Evolutionary conservation across 2,888 invertebrate species (phyloP).

Genomic region (Zhengitettix transpicula): DNA sequence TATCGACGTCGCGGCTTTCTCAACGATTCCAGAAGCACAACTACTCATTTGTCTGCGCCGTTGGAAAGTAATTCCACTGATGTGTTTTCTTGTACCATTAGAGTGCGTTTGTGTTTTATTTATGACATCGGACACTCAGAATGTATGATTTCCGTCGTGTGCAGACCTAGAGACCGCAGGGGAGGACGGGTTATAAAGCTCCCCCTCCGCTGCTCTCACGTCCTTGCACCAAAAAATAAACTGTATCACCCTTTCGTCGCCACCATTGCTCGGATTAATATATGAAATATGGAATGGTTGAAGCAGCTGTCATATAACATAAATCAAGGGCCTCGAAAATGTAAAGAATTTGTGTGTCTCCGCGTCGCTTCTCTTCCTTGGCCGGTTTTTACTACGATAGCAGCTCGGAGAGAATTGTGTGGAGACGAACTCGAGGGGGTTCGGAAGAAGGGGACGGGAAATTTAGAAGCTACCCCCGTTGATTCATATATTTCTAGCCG

Average conservation of each 20-base stretch:
- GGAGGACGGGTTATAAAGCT: not conserved
- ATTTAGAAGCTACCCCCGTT: not conserved
- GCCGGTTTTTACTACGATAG: not conserved
- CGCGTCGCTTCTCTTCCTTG: not conserved
- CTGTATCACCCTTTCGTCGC: conserved; percentile 2
- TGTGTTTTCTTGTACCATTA: not conserved
- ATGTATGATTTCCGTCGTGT: not conserved
- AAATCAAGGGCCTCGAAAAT: conserved; percentile 7
- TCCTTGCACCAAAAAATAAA: not conserved
- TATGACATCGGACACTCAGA: not conserved
- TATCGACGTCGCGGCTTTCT: too few relatives aligned
- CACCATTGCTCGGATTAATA: conserved; percentile 10
- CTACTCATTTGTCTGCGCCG: not conserved
- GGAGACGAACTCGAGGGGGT: not conserved
- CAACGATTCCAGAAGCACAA: too few relatives aligned
- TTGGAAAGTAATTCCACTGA: not conserved
- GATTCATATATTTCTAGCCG: not conserved
- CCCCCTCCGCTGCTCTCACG: not conserved
- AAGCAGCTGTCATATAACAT: conserved; percentile 11
- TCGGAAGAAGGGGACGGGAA: not conserved
- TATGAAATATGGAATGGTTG: conserved; percentile 11
- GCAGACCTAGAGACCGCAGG: too few relatives aligned
- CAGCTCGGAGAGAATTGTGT: not conserved
- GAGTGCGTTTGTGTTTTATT: not conserved
- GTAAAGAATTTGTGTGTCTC: not conserved